These are phyloP conservation scores for Naso thynnoides DNA, from an alignment of 2,797 vertebrate genomes.

Conservation along the genomic window DNA sequence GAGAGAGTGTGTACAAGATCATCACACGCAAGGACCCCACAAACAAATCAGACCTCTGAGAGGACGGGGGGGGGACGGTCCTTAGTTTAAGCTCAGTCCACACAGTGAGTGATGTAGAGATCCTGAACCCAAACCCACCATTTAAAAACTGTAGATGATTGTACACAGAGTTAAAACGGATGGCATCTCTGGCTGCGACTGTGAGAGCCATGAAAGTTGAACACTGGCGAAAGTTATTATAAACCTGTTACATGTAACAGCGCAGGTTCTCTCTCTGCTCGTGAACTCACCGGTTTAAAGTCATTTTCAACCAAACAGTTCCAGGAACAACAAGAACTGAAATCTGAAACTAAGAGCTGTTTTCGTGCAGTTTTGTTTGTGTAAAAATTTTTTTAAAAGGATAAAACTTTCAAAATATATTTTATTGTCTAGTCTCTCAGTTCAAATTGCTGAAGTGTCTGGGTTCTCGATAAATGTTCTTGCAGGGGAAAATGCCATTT, in stretches of 20 bases:
- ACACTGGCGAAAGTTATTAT: not conserved
- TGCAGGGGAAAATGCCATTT: no score
- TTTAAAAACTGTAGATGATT: conserved; percentile 11
- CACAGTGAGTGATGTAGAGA: conserved; percentile 12
- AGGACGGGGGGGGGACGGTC: not conserved
- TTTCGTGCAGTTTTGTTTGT: not conserved
- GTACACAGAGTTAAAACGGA: not conserved
- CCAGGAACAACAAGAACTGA: not conserved
- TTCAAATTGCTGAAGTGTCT: no score
- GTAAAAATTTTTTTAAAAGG: no score
- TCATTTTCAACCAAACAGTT: not conserved
- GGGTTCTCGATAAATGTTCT: no score
- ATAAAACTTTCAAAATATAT: no score
- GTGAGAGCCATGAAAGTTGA: no score
- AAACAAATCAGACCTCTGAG: conserved; percentile 63
- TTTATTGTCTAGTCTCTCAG: no score
- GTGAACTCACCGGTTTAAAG: not conserved
- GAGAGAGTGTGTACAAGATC: conserved; percentile 90
- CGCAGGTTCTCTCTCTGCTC: not conserved
- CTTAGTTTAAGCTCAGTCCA: conserved; percentile 30
- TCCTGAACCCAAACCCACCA: conserved; percentile 21
- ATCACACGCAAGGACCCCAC: conserved; percentile 78
- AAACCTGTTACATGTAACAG: not conserved
- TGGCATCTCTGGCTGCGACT: not conserved
- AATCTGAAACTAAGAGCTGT: not conserved